A percentile compares a stretch with the other conserved stretches of the same genome.
phyloP scores from a whole-genome alignment of 2,888 invertebrate genomes.

The Syritta pipiens region DNA sequence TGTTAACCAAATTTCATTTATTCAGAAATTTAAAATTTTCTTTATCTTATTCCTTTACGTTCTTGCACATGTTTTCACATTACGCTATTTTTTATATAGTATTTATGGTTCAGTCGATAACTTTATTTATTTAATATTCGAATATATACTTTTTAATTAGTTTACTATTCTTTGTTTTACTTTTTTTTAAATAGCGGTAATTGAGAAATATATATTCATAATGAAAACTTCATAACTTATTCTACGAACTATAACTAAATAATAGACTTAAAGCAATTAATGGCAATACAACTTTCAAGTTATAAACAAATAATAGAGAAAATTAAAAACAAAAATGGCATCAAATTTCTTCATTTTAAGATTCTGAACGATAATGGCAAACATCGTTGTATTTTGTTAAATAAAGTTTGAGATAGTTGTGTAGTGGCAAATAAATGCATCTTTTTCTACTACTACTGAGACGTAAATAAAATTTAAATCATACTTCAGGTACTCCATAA shows the following conservation, averaged over 20 bases:
- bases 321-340: constrained; percentile 54
- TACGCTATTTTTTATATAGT: constrained; percentile 62
- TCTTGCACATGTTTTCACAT: constrained; percentile 37
- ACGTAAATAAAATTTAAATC: constrained; percentile 72
- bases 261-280: constrained; percentile 64
- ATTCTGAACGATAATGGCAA: no score
- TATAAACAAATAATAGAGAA: constrained; percentile 32
- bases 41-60: constrained; percentile 34
- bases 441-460: constrained; percentile 17
- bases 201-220: constrained; percentile 57
- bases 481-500: constrained; percentile 80
- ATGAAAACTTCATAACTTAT: constrained; percentile 68
- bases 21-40: constrained; percentile 58
- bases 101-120: constrained; percentile 66
- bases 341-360: constrained; percentile 20
- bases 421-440: constrained; percentile 25
- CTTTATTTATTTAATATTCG: constrained; percentile 48
- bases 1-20: constrained; percentile 61
- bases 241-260: constrained; percentile 57
- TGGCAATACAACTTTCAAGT: constrained; percentile 56
- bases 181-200: constrained; percentile 52
- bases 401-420: not conserved
- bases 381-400: constrained; percentile 2
- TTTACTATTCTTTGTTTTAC: constrained; percentile 36
- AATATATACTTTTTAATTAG: constrained; percentile 53